Conservation (phyloP, 2,888 invertebrate species). For the Leptura quadrifasciata region DNA sequence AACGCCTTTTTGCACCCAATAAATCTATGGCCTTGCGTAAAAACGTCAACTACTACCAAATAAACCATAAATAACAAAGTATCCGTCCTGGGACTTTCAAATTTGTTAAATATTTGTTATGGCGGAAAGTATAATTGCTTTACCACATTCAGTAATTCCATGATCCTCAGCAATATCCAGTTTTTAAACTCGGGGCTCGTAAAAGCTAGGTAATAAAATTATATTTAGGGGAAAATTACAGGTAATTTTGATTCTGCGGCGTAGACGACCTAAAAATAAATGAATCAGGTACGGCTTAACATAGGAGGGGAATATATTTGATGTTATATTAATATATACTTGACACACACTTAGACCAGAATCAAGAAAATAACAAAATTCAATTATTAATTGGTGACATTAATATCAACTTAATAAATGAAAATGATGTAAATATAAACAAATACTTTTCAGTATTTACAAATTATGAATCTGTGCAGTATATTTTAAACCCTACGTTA, state of each 20-base stretch:
- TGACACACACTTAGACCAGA: no score
- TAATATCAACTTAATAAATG: no score
- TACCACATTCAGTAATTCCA: conserved; percentile 1
- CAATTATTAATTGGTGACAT: no score
- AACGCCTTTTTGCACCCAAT: conserved; percentile 4
- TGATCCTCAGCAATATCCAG: neutral
- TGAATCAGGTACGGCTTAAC: no score
- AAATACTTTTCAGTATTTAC: no score
- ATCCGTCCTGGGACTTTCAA: neutral
- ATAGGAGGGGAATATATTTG: no score
- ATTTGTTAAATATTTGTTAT: conserved; percentile 24
- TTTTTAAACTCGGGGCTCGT: neutral
- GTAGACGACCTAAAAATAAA: neutral
- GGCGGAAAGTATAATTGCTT: neutral
- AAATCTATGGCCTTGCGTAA: conserved; percentile 16
- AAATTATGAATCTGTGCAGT: no score
- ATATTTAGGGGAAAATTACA: neutral
- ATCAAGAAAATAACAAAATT: no score
- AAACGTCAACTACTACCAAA: conserved; percentile 7
- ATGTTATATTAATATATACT: no score
- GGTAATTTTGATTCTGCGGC: neutral
- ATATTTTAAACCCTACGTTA: no score
- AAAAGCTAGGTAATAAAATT: neutral
- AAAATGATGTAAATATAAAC: no score
- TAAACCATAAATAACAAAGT: conserved; percentile 10